Percentiles rank a stretch among this genome's conserved stretches.
These are phyloP conservation scores for Stomorhina lunata DNA, from an alignment of 2,888 invertebrate genomes.

Conservation along the genomic window DNA sequence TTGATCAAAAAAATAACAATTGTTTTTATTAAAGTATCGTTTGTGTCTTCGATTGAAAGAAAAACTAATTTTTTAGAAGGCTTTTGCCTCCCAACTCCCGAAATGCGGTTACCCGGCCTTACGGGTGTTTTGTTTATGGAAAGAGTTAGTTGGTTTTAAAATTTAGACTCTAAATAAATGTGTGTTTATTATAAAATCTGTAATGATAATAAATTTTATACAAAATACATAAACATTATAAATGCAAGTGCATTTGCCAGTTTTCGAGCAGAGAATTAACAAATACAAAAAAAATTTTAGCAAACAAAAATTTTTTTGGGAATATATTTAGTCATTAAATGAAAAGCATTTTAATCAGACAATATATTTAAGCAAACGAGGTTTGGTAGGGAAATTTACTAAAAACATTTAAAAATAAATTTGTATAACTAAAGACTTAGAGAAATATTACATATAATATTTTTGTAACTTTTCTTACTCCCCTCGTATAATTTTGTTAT, in stretches of 20 bases:
- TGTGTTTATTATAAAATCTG: constrained; percentile 37
- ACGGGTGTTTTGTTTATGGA: too few relatives aligned
- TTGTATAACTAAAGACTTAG: not conserved
- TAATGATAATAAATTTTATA: constrained; percentile 49
- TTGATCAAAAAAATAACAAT: constrained; percentile 8
- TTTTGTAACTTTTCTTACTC: not conserved
- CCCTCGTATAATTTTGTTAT: not conserved
- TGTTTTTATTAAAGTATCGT: not conserved
- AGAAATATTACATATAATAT: not conserved
- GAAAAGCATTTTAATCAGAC: constrained; percentile 27
- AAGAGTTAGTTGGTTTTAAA: too few relatives aligned
- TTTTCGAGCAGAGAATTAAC: not conserved
- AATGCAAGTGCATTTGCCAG: constrained; percentile 31
- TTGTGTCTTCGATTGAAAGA: not conserved
- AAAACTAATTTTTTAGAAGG: too few relatives aligned
- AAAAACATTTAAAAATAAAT: not conserved
- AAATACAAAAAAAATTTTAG: constrained; percentile 70
- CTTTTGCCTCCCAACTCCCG: too few relatives aligned
- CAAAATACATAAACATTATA: constrained; percentile 44
- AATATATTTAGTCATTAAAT: constrained; percentile 10
- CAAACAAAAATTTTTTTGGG: constrained; percentile 68
- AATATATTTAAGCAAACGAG: constrained; percentile 20
- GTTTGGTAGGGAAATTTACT: not conserved
- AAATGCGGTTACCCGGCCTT: too few relatives aligned
- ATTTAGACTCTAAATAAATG: too few relatives aligned